Evolutionary conservation across 2,797 vertebrate species (phyloP).

Genomic region (Mareca strepera): DNA sequence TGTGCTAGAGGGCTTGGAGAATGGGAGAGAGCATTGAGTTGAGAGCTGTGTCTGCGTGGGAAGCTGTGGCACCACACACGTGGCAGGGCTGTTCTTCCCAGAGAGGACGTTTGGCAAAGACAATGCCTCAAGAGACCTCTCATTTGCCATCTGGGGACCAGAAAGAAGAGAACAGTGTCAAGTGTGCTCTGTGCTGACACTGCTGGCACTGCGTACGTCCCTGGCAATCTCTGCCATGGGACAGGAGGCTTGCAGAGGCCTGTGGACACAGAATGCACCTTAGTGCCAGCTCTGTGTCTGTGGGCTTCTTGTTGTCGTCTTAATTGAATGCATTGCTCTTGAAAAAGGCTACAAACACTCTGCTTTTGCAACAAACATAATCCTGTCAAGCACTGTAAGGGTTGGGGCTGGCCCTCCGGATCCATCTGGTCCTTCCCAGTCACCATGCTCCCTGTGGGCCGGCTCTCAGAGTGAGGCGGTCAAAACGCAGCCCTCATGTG

Average conservation of each 20-base stretch:
- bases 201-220: not conserved
- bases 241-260: not conserved
- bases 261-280: not conserved
- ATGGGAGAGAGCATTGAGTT: not conserved
- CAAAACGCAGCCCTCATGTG: fast-evolving
- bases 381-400: not conserved
- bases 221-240: not conserved
- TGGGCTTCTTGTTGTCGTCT: not conserved
- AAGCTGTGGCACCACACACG: fast-evolving
- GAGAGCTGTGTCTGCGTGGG: not conserved
- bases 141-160: not conserved
- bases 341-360: not conserved
- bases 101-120: not conserved
- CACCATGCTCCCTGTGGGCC: fast-evolving
- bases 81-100: not conserved
- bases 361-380: fast-evolving
- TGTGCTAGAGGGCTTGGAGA: not conserved
- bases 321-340: not conserved
- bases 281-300: not conserved
- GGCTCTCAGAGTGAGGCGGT: fast-evolving
- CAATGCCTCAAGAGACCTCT: fast-evolving
- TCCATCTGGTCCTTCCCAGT: not conserved
- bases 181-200: not conserved
- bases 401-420: not conserved
- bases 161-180: not conserved